A percentile compares a stretch with the other conserved stretches of the same genome.
phyloP scores from a whole-genome alignment of 2,797 vertebrate genomes.

The Percopsis omiscomaycus region DNA sequence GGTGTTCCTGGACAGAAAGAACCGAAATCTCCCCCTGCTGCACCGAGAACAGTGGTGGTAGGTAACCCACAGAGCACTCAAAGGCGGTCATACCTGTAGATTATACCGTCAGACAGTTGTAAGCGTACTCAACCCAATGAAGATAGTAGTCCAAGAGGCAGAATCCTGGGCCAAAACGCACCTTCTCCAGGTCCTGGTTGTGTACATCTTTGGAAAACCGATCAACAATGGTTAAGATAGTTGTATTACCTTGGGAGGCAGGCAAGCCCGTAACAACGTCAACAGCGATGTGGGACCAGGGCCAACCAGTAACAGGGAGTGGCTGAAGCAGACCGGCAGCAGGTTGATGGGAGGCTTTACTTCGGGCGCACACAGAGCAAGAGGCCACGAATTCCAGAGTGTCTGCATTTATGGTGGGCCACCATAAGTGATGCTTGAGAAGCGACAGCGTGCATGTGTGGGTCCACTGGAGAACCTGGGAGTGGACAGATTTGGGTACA shows the following conservation, averaged over 20 bases:
- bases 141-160: background rate
- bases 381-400: background rate
- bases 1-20: conserved; percentile 55
- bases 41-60: conserved; percentile 73
- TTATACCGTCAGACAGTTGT: background rate
- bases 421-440: background rate
- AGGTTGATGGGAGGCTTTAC: background rate
- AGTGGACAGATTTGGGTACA: background rate
- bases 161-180: background rate
- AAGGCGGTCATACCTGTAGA: background rate
- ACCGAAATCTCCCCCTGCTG: accelerated
- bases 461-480: background rate
- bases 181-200: background rate
- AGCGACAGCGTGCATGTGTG: background rate
- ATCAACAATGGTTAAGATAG: background rate
- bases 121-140: background rate
- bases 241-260: background rate
- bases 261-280: too few relatives aligned
- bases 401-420: background rate
- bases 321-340: too few relatives aligned
- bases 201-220: background rate
- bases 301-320: too few relatives aligned
- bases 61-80: conserved; percentile 11
- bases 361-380: background rate
- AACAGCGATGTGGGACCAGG: too few relatives aligned